These are phyloP conservation scores for Muraenolepis orangiensis DNA, from an alignment of 2,797 vertebrate species.

Conservation along the genomic window DNA sequence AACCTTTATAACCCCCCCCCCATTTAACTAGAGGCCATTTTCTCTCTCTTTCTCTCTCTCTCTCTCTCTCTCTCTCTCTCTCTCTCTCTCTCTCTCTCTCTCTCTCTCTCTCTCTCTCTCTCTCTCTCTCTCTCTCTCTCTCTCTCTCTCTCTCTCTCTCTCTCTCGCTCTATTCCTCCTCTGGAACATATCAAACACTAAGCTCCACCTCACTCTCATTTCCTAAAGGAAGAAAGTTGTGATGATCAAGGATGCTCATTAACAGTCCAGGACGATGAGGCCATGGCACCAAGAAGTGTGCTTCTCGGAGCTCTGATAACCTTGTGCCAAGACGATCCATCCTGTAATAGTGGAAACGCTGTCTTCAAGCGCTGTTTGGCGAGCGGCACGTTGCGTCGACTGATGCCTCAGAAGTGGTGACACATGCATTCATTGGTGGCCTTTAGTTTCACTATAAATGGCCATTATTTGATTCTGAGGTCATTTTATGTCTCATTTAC, in stretches of 20 bases:
- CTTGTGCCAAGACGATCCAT: constrained; percentile 53
- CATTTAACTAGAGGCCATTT: constrained; percentile 36
- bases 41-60: constrained; percentile 2
- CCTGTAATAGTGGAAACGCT: constrained; percentile 29
- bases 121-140: too few species aligned
- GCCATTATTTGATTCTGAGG: constrained; percentile 48
- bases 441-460: constrained; percentile 26
- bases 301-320: constrained; percentile 47
- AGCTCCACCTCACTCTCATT: constrained; percentile 12
- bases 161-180: neutral
- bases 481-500: constrained; percentile 38
- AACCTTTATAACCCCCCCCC: too few species aligned
- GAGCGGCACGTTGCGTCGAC: constrained; percentile 30
- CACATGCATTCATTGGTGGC: constrained; percentile 41
- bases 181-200: constrained; percentile 34
- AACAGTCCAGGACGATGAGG: constrained; percentile 34
- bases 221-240: constrained; percentile 45
- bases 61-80: too few species aligned
- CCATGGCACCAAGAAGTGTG: constrained; percentile 49
- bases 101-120: too few species aligned
- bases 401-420: constrained; percentile 55
- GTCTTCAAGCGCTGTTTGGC: constrained; percentile 36
- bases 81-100: too few species aligned
- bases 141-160: neutral
- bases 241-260: constrained; percentile 44